Base-by-base conservation (phyloP, 2,888 invertebrate species). In the Vesta saturnalis region DNA sequence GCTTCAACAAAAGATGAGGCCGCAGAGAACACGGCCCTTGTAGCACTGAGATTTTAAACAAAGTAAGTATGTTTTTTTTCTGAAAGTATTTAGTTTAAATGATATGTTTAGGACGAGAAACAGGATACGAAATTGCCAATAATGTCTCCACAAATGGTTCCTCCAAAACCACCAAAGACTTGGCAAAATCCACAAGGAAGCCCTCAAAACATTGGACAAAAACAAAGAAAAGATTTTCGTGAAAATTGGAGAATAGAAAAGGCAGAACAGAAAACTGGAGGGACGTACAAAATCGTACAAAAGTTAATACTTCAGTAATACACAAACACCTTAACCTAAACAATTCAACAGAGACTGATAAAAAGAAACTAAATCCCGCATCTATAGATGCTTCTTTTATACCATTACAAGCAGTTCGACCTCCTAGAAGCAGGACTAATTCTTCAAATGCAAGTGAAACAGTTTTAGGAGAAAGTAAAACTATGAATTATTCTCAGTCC, bases 371-470 rank as follows among this genome's bases (percentile, higher is more conserved):
- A 16, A 49, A 49, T 8, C 3, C 47, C 5, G 8, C 15, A 10
- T 8, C 47, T 8, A 3, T 3, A 21, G 73, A 63, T 60, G 81
- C 86, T 21, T 83, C 87, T 0, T 88, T 88, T 71, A 86, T 88
- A 23, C 89, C 88, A 0, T 78, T 88, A 15, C 88, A 88, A 78
- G 88, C 86, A 1, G 83, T 87, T 47, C 87, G 86, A 63, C 84
- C 84, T 64, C 82, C 78, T 39, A 77, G 71, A 46, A 73, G 61
- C 69, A 62, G 67, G 35, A 64, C 62, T 23, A 60, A 23, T 46
- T 64, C 64, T 15, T 39, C 49, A 0, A 70, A n/a, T 15, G 19
- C 58, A 4, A 12, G n/a, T 18, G 62, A 61, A 58, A 2, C 46
- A 4, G 43, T 43, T 1, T 14, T 16, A 49, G 49, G 47, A 30